Evolutionary conservation across 2,113 vertebrate genomes (phyloP), one percentile per base, ranked within the genome.

Genomic region (Zingel zingel): DNA sequence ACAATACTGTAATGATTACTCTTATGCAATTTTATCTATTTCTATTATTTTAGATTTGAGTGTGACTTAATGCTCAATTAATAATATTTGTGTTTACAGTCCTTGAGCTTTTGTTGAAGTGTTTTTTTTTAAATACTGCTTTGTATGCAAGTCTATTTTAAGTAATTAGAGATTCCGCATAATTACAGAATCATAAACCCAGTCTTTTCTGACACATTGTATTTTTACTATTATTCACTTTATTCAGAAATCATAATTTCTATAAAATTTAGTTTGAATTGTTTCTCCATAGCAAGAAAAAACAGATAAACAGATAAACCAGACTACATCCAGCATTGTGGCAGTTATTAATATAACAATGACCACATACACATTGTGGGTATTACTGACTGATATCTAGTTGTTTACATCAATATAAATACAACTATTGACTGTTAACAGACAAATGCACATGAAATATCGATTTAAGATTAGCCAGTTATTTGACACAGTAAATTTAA

Each of bases 11-110:
- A 23, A 78, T 23, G 50, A 78, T 61, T 66, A 79, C 30, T 51
- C 63, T 80, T 79, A 85, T 82, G 77, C 81, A 90, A 69, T 76
- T 50, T 72, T n/a, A 75, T 63, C 3, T 39, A 33, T 51, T 58
- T 8, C 9, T 51, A 57, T 75, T 27, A 64, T 71, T 70, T 73
- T 5, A 39, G 13, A 64, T 81, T 33, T 33, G 21, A 51, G 51
- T 68, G 73, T 25, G 15, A 63, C 58, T 68, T 48, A 13, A 56
- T 27, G 21, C 13, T 72, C 21, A 66, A n/a, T 39, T 56, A 27
- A n/a, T 43, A 56, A 53, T 58, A 30, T 43, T 11, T 53, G 21
- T 27, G 48, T 82, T 82, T 58, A 18, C 21, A 39, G 15, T 77
- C 18, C 73, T 43, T 70, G 36, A 80, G n/a, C 81, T 74, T 78